Conservation (phyloP, 2,797 vertebrate genomes). For the Melanotaenia trifasciata region DNA sequence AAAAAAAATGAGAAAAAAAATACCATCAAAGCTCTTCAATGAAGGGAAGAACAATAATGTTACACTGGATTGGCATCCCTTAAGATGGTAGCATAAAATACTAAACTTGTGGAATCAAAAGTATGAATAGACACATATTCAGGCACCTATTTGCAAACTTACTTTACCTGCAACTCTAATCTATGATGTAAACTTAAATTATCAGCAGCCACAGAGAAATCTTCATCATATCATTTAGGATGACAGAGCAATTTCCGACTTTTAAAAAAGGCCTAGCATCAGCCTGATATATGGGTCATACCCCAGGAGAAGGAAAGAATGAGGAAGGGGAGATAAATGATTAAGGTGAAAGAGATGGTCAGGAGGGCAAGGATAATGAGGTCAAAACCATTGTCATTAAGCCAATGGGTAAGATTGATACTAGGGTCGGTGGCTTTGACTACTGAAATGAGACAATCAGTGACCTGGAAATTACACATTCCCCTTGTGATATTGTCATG, state of each 20-base stretch:
- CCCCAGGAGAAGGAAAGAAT: slow-evolving; percentile 37
- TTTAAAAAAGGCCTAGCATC: slow-evolving; percentile 28
- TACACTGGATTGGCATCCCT: background rate
- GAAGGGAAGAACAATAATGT: background rate
- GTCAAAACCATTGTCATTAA: slow-evolving; percentile 85
- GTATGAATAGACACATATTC: background rate
- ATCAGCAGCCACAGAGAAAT: slow-evolving; percentile 12
- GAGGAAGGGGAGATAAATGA: slow-evolving; percentile 76
- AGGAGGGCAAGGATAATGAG: slow-evolving; percentile 78
- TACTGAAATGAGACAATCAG: slow-evolving; percentile 64
- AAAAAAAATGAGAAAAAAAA: background rate
- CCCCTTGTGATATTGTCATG: slow-evolving; percentile 45
- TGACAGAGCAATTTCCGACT: slow-evolving; percentile 29
- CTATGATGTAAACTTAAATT: slow-evolving; percentile 15
- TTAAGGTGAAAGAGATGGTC: slow-evolving; percentile 58
- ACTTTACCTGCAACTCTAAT: background rate
- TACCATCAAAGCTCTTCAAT: background rate
- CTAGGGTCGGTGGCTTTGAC: slow-evolving; percentile 67
- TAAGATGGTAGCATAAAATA: background rate
- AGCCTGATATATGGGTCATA: slow-evolving; percentile 36
- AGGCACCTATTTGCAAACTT: background rate
- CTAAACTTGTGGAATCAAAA: background rate
- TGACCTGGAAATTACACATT: slow-evolving; percentile 66
- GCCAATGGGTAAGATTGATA: slow-evolving; percentile 84
- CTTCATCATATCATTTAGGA: slow-evolving; percentile 11